Evolutionary conservation across 2,797 vertebrate genomes (phyloP).

Genomic region (Xenentodon cancila): DNA sequence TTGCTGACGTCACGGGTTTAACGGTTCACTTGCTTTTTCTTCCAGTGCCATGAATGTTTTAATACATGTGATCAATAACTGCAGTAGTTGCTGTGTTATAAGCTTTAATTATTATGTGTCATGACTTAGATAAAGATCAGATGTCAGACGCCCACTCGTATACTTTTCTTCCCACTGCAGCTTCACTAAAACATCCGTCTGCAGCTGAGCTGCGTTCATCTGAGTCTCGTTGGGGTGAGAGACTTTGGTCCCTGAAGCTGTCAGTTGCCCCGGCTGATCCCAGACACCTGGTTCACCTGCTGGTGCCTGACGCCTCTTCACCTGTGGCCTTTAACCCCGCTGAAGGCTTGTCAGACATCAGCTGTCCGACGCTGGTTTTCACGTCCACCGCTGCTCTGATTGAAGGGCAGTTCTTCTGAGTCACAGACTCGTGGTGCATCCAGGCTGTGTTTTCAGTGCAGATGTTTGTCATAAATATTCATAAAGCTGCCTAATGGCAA

Average conservation of each 20-base stretch:
- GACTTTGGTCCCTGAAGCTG: constrained; percentile 8
- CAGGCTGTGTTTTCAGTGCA: constrained; percentile 49
- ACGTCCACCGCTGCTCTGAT: too few species aligned
- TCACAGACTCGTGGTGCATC: constrained; percentile 7
- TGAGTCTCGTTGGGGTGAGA: constrained; percentile 6
- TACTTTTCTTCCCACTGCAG: too few species aligned
- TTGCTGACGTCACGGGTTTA: too few species aligned
- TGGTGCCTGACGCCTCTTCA: constrained; percentile 30
- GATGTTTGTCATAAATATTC: constrained; percentile 80
- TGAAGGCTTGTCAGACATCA: constrained; percentile 11
- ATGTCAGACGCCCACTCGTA: too few species aligned
- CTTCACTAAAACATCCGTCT: too few species aligned
- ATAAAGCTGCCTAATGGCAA: constrained; percentile 72
- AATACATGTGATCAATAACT: too few species aligned
- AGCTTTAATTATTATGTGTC: too few species aligned
- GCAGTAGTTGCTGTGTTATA: too few species aligned
- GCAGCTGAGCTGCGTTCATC: constrained; percentile 9
- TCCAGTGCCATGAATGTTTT: too few species aligned
- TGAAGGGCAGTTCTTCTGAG: background rate
- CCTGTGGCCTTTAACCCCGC: constrained; percentile 42
- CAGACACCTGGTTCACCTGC: constrained; percentile 49
- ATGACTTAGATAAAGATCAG: too few species aligned
- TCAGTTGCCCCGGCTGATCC: constrained; percentile 8
- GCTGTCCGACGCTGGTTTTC: background rate
- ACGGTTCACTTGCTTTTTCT: too few species aligned